Evolutionary conservation across 2,797 vertebrate genomes (phyloP).

Genomic region (Rhabdophis nuchalis): DNA sequence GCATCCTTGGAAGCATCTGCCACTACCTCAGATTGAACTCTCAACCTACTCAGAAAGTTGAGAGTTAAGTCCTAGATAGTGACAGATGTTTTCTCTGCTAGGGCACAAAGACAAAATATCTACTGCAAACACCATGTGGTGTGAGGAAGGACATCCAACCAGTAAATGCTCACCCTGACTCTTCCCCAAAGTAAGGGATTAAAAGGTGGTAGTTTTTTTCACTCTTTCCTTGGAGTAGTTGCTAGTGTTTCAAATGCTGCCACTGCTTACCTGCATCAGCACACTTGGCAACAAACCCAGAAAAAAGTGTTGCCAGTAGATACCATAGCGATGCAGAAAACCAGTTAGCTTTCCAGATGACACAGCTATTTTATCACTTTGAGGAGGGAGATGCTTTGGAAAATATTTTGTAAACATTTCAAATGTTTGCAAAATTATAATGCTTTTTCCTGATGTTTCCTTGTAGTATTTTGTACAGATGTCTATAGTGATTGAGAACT

Average conservation of each 20-base stretch:
- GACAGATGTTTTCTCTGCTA: background rate
- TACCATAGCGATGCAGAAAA: background rate
- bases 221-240: background rate
- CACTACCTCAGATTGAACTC: background rate
- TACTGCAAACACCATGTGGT: background rate
- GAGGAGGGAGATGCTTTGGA: background rate
- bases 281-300: background rate
- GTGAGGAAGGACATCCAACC: background rate
- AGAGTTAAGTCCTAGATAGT: background rate
- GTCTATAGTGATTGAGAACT: slow-evolving; percentile 71
- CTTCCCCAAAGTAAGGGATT: background rate
- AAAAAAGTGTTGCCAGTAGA: background rate
- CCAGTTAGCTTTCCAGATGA: background rate
- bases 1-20: background rate
- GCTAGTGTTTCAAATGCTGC: background rate
- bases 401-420: background rate
- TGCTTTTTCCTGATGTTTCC: background rate
- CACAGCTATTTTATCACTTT: background rate
- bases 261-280: background rate
- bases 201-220: background rate
- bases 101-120: background rate
- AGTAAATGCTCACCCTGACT: background rate
- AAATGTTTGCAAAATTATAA: background rate
- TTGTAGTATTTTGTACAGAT: slow-evolving; percentile 75
- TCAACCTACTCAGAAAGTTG: background rate